These are phyloP conservation scores for Nymphalis urticae DNA, from an alignment of 2,888 invertebrate genomes.

Conservation along the genomic window DNA sequence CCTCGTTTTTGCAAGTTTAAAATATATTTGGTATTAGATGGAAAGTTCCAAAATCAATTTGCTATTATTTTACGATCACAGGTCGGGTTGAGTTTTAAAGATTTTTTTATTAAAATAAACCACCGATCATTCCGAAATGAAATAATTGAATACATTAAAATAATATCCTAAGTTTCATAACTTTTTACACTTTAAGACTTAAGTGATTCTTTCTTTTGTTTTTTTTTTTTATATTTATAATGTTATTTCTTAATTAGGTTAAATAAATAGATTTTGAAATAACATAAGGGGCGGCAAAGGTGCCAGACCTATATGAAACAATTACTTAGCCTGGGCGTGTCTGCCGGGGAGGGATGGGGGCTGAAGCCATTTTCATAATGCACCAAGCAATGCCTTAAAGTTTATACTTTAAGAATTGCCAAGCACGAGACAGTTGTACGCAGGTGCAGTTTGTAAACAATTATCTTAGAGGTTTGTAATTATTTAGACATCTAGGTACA, in stretches of 20 bases:
- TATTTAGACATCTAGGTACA: constrained; percentile 7
- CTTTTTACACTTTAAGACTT: no score
- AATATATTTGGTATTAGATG: constrained; percentile 12
- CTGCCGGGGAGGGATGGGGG: constrained; percentile 39
- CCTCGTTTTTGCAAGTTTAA: constrained; percentile 25
- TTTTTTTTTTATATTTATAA: background rate
- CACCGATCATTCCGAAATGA: no score
- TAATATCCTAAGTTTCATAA: no score
- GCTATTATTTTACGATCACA: background rate
- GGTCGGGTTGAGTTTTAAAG: background rate
- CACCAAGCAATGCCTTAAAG: constrained; percentile 59
- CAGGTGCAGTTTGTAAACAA: constrained; percentile 38
- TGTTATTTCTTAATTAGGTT: background rate
- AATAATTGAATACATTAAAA: no score
- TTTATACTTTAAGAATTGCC: constrained; percentile 74
- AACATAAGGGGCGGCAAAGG: constrained; percentile 32
- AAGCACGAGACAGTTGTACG: constrained; percentile 38
- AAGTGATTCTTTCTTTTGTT: background rate
- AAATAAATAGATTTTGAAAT: constrained; percentile 8
- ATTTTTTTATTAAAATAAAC: no score
- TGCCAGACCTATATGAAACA: constrained; percentile 50
- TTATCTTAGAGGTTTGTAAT: constrained; percentile 26
- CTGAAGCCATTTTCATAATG: constrained; percentile 71
- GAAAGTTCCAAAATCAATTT: constrained; percentile 5
- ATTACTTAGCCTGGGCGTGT: constrained; percentile 52